Conservation (phyloP, 1,140 invertebrate genomes). For the Atta cephalotes region DNA sequence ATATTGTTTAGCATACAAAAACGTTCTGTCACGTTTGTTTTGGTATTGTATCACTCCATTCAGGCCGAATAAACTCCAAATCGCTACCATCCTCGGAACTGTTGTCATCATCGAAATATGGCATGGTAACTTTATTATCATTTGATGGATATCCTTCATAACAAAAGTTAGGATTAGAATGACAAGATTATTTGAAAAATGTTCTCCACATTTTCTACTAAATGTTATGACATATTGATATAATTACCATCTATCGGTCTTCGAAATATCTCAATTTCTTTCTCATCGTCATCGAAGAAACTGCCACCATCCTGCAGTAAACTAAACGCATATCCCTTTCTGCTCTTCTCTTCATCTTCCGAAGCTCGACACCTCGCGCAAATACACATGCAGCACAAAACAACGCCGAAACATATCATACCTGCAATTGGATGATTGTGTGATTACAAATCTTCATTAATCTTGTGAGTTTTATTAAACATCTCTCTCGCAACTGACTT, state of each 20-base stretch:
- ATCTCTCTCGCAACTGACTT: slow-evolving; percentile 63
- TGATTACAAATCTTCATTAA: slow-evolving; percentile 76
- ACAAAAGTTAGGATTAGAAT: not conserved
- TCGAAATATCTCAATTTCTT: slow-evolving; percentile 89
- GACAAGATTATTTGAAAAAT: not conserved
- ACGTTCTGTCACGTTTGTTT: slow-evolving; percentile 62
- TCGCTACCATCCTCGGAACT: slow-evolving; percentile 83
- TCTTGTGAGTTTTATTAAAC: slow-evolving; percentile 70
- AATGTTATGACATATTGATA: not conserved
- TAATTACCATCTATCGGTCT: slow-evolving; percentile 86
- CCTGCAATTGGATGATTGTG: slow-evolving; percentile 76
- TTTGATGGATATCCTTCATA: slow-evolving; percentile 40
- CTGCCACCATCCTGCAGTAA: slow-evolving; percentile 81
- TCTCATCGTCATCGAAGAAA: slow-evolving; percentile 88
- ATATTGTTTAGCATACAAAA: slow-evolving; percentile 20
- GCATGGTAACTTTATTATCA: slow-evolving; percentile 71
- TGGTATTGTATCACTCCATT: slow-evolving; percentile 71
- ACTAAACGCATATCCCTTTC: slow-evolving; percentile 83
- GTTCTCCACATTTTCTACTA: not conserved
- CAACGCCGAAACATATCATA: slow-evolving; percentile 76
- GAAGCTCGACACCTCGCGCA: slow-evolving; percentile 82
- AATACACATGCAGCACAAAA: slow-evolving; percentile 77
- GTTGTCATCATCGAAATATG: slow-evolving; percentile 86
- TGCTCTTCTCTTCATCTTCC: slow-evolving; percentile 80
- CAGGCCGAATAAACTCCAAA: slow-evolving; percentile 85